phyloP scores from a whole-genome alignment of 2,888 invertebrate species.

The Diarsia brunnea region DNA sequence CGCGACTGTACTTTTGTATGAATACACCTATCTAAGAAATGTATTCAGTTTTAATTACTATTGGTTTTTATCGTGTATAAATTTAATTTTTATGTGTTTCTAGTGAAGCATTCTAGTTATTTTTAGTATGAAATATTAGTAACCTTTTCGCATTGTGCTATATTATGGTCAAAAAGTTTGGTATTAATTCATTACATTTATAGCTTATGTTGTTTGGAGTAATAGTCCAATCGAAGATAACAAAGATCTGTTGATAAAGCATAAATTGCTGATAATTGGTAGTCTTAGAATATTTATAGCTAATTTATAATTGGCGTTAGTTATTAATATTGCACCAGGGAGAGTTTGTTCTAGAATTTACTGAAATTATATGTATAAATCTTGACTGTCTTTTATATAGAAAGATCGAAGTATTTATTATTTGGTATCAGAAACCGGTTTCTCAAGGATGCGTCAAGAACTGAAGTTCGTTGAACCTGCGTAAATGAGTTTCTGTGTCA shows the following conservation, averaged over 20 bases:
- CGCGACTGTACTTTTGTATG: constrained; percentile 64
- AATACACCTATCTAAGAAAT: constrained; percentile 75
- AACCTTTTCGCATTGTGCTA: constrained; percentile 28
- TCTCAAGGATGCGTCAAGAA: constrained; percentile 19
- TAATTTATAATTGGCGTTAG: constrained; percentile 15
- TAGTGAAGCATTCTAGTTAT: constrained; percentile 29
- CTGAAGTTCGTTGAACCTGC: constrained; percentile 25
- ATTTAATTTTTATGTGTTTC: constrained; percentile 52
- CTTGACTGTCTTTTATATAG: not conserved
- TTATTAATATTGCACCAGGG: constrained; percentile 11
- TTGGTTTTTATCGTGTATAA: constrained; percentile 72
- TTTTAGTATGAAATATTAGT: constrained; percentile 29
- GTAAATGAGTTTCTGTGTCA: constrained; percentile 5
- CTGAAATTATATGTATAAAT: not conserved
- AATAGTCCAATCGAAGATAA: constrained; percentile 24
- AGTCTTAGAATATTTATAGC: constrained; percentile 19
- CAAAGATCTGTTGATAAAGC: constrained; percentile 7
- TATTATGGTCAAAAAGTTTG: constrained; percentile 13
- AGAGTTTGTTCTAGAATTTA: not conserved
- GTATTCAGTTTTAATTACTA: constrained; percentile 76
- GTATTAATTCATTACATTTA: constrained; percentile 42
- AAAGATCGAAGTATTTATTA: not conserved
- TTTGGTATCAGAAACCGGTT: constrained; percentile 12
- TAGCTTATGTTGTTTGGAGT: constrained; percentile 26
- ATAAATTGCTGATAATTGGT: constrained; percentile 33